Conservation (phyloP, 23 tunicate species). For the Pegea sp. region DNA sequence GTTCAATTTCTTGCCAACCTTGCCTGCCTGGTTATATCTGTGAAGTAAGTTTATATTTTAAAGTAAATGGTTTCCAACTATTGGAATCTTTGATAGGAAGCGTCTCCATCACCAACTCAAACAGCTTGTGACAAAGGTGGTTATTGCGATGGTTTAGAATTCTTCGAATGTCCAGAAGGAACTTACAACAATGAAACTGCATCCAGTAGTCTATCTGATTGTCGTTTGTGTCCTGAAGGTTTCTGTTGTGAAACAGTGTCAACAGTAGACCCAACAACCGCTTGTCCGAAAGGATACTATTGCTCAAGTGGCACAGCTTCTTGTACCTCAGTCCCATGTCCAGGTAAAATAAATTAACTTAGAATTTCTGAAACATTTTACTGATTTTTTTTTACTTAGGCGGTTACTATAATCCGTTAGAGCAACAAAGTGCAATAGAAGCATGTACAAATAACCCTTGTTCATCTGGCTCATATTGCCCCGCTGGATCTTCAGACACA, state of each 20-base stretch:
- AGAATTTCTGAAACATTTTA: not conserved
- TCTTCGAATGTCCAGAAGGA: slow-evolving; percentile 49
- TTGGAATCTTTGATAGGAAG: too few relatives aligned
- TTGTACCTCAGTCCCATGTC: slow-evolving; percentile 41
- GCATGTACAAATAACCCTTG: slow-evolving; percentile 31
- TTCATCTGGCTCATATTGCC: slow-evolving; percentile 57
- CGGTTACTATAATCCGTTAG: slow-evolving; percentile 39
- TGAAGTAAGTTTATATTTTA: slow-evolving; percentile 16
- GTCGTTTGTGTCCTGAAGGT: slow-evolving; percentile 52
- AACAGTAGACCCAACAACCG: slow-evolving; percentile 11
- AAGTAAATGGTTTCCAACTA: not conserved
- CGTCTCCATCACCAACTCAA: too few relatives aligned
- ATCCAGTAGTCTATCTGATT: slow-evolving; percentile 12
- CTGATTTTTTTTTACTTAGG: slow-evolving; percentile 9
- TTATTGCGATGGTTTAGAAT: slow-evolving; percentile 56
- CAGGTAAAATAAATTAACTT: slow-evolving; percentile 16
- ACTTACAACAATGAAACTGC: slow-evolving; percentile 65
- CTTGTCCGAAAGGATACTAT: slow-evolving; percentile 51
- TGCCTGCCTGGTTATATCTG: slow-evolving; percentile 55
- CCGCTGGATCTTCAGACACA: slow-evolving; percentile 8
- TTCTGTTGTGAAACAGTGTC: slow-evolving; percentile 38
- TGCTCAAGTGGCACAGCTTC: slow-evolving; percentile 71
- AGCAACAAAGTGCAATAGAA: not conserved
- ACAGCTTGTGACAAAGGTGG: slow-evolving; percentile 47
- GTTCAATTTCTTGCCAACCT: slow-evolving; percentile 36